These are phyloP conservation scores for Micromussa lordhowensis DNA, from an alignment of 92 coral and sea anemone genomes.

Conservation along the genomic window DNA sequence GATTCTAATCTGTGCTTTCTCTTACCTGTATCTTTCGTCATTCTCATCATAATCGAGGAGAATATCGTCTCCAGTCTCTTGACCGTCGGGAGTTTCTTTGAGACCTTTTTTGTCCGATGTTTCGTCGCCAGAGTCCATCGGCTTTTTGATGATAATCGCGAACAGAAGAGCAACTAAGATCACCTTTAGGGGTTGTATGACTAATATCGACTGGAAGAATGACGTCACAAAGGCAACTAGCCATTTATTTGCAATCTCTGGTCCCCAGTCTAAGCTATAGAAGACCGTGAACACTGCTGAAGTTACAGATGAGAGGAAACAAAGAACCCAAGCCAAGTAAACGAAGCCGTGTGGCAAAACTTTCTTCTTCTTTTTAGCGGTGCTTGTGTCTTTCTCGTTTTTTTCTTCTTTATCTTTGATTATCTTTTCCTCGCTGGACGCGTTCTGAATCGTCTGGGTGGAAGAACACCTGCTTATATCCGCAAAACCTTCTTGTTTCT, in stretches of 20 bases:
- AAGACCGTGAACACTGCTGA: constrained; percentile 88
- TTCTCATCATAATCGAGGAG: constrained; percentile 38
- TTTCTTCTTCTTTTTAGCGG: constrained; percentile 65
- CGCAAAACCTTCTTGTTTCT: constrained; percentile 23
- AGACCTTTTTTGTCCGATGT: constrained; percentile 45
- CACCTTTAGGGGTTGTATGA: constrained; percentile 95
- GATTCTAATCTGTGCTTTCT: background rate
- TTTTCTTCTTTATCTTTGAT: constrained; percentile 1
- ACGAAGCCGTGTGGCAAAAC: constrained; percentile 79
- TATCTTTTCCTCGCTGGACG: background rate
- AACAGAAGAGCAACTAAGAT: constrained; percentile 78
- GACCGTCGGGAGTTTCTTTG: constrained; percentile 21
- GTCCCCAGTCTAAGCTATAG: constrained; percentile 91
- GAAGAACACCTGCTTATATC: constrained; percentile 68
- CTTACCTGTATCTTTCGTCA: constrained; percentile 30
- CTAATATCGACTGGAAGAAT: constrained; percentile 86
- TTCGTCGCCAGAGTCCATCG: constrained; percentile 71
- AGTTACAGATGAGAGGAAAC: constrained; percentile 64
- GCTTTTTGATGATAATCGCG: constrained; percentile 84
- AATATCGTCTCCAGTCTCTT: constrained; percentile 47
- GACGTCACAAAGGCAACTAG: constrained; percentile 86
- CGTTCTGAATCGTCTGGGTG: constrained; percentile 5
- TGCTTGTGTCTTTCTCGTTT: background rate
- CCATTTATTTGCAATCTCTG: constrained; percentile 91
- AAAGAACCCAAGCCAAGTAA: constrained; percentile 82